These are phyloP conservation scores for Erpornis zantholeuca DNA, from an alignment of 2,113 vertebrate species.

Conservation along the genomic window DNA sequence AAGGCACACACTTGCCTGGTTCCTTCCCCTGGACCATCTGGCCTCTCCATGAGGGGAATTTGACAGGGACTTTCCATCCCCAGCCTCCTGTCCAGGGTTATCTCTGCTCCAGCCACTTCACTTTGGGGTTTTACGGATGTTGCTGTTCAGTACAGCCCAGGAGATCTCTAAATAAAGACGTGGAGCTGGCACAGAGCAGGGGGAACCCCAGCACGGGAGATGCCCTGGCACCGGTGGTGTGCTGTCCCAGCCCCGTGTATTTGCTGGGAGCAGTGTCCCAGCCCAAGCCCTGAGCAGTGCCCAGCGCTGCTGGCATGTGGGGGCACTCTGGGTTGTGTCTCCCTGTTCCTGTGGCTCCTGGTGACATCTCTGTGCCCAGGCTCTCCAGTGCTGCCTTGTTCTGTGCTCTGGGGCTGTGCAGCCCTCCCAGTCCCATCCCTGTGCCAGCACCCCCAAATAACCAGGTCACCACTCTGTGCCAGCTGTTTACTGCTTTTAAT, in stretches of 20 bases:
- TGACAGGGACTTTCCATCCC: neutral
- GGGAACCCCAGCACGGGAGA: neutral
- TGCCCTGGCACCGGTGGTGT: neutral
- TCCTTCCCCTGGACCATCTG: neutral
- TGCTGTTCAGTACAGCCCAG: neutral
- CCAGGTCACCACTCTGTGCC: neutral
- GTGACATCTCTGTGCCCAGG: fast-evolving
- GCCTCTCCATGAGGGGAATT: neutral
- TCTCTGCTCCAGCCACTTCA: neutral
- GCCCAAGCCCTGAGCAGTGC: fast-evolving
- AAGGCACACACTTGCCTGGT: neutral
- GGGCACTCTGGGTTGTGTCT: neutral
- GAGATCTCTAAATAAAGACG: neutral
- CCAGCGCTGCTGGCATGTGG: fast-evolving
- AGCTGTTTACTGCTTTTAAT: neutral
- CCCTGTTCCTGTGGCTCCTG: neutral
- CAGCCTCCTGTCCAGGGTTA: fast-evolving
- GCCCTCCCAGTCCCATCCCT: neutral
- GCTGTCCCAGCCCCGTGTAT: fast-evolving
- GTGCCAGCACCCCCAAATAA: neutral
- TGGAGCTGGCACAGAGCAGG: neutral
- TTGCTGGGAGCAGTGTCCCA: neutral
- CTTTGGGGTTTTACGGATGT: neutral
- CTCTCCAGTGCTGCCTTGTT: fast-evolving
- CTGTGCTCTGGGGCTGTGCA: fast-evolving